A percentile compares a stretch with the other conserved stretches of the same genome.
These are phyloP conservation scores for Phenganax stokvisi DNA, from an alignment of 92 coral and sea anemone species.

Conservation along the genomic window DNA sequence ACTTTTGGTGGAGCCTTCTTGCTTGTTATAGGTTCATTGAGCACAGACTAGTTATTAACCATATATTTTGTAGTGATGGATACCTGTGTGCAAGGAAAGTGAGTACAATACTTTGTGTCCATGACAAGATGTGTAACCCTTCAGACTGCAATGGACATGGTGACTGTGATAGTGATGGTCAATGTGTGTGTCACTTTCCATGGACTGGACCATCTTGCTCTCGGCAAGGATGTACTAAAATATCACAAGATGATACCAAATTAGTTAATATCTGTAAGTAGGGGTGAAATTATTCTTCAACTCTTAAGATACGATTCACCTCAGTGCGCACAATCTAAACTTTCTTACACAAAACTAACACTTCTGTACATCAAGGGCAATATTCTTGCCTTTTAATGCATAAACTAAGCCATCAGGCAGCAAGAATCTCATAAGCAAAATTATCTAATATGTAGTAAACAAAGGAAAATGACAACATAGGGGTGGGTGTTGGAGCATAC, in stretches of 20 bases:
- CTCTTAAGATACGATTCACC: not conserved
- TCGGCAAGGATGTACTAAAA: conserved; percentile 43
- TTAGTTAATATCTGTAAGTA: conserved; percentile 51
- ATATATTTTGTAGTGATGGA: conserved; percentile 49
- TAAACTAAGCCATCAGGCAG: too few species aligned
- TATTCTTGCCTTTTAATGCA: too few species aligned
- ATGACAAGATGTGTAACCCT: conserved; percentile 70
- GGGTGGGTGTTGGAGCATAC: too few species aligned
- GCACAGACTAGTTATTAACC: too few species aligned
- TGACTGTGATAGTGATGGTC: conserved; percentile 57
- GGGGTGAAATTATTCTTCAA: too few species aligned
- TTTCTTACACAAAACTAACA: not conserved
- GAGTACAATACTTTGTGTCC: conserved; percentile 80
- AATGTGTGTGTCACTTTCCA: conserved; percentile 66
- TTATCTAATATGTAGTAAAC: too few species aligned
- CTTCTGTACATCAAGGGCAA: not conserved
- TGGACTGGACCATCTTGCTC: conserved; percentile 77
- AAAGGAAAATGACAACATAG: too few species aligned
- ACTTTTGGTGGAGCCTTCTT: too few species aligned
- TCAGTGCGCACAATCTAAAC: not conserved
- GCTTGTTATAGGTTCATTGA: too few species aligned
- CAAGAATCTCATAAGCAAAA: too few species aligned
- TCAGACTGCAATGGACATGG: conserved; percentile 83
- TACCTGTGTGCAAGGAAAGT: conserved; percentile 80
- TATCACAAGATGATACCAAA: not conserved